These are phyloP conservation scores for Archegozetes longisetosus DNA, from an alignment of 1,140 invertebrate genomes.

Conservation along the genomic window DNA sequence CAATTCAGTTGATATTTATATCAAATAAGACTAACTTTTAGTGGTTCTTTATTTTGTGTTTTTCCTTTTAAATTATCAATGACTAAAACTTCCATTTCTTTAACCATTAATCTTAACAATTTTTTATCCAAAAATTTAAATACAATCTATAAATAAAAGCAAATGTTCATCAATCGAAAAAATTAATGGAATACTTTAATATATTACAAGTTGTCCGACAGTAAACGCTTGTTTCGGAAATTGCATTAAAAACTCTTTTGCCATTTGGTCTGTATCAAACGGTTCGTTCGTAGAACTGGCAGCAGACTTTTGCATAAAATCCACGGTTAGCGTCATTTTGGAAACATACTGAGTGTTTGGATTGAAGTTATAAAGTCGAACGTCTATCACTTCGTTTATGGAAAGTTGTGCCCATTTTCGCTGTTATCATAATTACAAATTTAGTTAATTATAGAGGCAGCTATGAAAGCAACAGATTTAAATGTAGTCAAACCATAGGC, in stretches of 20 bases:
- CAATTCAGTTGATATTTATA: too few species aligned
- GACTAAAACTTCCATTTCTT: constrained; percentile 63
- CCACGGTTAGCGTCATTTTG: constrained; percentile 66
- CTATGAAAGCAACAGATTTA: neutral
- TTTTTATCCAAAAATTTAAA: constrained; percentile 79
- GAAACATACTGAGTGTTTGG: constrained; percentile 62
- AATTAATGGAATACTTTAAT: neutral
- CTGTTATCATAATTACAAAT: constrained; percentile 35
- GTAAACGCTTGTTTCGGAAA: constrained; percentile 82
- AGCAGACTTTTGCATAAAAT: constrained; percentile 83
- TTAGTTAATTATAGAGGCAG: neutral
- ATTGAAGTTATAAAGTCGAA: constrained; percentile 55
- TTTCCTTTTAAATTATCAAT: neutral
- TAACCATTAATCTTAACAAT: constrained; percentile 61
- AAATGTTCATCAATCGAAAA: constrained; percentile 36
- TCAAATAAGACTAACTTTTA: too few species aligned
- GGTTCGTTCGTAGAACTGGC: constrained; percentile 31
- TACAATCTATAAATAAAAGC: constrained; percentile 30
- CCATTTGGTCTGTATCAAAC: constrained; percentile 92
- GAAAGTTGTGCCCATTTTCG: constrained; percentile 91
- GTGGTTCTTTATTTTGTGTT: neutral
- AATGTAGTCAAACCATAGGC: constrained; percentile 35
- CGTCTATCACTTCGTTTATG: constrained; percentile 66
- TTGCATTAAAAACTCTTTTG: constrained; percentile 71
- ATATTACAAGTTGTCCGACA: constrained; percentile 46